These are phyloP conservation scores for Cavia aperea DNA, from an alignment of 2,113 vertebrate genomes.

Conservation along the genomic window DNA sequence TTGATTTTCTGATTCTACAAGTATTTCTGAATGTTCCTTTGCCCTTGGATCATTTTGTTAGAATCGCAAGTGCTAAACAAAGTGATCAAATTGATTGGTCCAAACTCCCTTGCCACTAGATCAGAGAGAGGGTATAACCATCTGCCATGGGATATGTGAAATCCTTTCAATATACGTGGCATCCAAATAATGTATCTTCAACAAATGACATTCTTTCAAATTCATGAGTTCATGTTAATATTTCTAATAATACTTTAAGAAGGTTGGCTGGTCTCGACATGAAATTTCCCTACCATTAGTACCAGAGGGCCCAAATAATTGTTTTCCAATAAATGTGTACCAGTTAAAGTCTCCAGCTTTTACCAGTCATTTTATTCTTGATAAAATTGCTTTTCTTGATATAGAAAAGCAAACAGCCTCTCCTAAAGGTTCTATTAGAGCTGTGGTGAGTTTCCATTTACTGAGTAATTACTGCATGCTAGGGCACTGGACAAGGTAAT, in stretches of 20 bases:
- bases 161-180: neutral
- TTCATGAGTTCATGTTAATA: neutral
- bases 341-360: neutral
- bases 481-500: neutral
- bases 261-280: neutral
- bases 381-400: neutral
- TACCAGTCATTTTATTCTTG: conserved; percentile 9
- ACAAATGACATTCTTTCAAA: neutral
- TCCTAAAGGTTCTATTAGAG: neutral
- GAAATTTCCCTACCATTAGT: neutral
- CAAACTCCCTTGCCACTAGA: neutral
- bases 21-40: neutral
- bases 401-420: neutral
- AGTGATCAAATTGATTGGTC: neutral
- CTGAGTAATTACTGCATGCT: conserved; percentile 8
- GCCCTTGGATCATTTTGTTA: neutral
- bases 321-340: neutral
- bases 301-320: neutral
- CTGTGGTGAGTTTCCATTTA: neutral
- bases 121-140: neutral
- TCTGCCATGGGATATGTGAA: neutral
- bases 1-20: neutral
- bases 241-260: neutral
- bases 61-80: neutral
- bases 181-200: neutral